A percentile compares a stretch with the other conserved stretches of the same genome.
These are phyloP conservation scores for Microplitis manilae DNA, from an alignment of 2,888 invertebrate genomes.

Conservation along the genomic window DNA sequence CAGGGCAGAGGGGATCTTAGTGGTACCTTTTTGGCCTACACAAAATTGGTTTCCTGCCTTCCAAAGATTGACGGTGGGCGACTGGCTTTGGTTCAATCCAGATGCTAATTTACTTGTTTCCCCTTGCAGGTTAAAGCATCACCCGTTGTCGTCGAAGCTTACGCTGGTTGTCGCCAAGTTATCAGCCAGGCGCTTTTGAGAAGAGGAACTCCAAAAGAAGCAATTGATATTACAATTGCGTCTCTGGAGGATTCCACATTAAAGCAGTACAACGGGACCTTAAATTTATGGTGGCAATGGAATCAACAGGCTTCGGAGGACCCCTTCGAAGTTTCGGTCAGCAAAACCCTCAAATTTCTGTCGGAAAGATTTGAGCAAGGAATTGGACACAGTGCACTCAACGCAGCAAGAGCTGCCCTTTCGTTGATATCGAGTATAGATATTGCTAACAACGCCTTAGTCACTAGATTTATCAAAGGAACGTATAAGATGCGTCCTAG, in stretches of 20 bases:
- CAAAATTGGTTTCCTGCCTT: slow-evolving; percentile 56
- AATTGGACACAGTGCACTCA: slow-evolving; percentile 20
- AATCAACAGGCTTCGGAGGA: slow-evolving; percentile 9
- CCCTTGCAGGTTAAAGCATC: slow-evolving; percentile 48
- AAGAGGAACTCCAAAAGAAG: slow-evolving; percentile 44
- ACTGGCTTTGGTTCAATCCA: slow-evolving; percentile 39
- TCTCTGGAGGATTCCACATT: slow-evolving; percentile 47
- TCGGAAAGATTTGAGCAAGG: slow-evolving; percentile 26
- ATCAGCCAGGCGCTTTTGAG: slow-evolving; percentile 48
- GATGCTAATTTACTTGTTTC: slow-evolving; percentile 48
- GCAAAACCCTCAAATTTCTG: slow-evolving; percentile 20
- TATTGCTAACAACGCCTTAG: slow-evolving; percentile 15
- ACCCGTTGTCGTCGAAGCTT: slow-evolving; percentile 40
- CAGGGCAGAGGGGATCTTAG: slow-evolving; percentile 54
- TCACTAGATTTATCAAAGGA: slow-evolving; percentile 36
- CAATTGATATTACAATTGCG: slow-evolving; percentile 41
- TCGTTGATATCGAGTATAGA: slow-evolving; percentile 29
- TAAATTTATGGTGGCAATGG: slow-evolving; percentile 50
- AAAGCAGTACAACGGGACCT: slow-evolving; percentile 39
- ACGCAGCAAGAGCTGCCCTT: slow-evolving; percentile 24
- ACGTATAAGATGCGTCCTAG: slow-evolving; percentile 26
- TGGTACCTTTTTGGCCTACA: slow-evolving; percentile 55
- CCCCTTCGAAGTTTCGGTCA: slow-evolving; percentile 13
- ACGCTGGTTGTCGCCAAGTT: slow-evolving; percentile 46
- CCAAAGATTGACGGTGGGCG: neutral